Evolutionary conservation across 2,888 invertebrate genomes (phyloP).

Genomic region (Dynastes grantii): DNA sequence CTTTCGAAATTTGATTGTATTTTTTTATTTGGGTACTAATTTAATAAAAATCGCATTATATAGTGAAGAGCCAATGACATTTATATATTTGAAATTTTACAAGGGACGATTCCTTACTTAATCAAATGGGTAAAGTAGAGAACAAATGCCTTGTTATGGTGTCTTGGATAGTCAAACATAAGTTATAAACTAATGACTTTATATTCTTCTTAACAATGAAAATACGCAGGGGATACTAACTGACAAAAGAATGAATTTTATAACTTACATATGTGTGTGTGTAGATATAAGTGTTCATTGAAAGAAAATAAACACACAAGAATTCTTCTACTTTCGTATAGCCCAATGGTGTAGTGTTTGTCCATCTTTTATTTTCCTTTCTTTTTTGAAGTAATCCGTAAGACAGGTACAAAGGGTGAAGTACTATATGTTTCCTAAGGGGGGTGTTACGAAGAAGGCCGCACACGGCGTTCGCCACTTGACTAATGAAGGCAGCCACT

Average conservation of each 20-base stretch:
- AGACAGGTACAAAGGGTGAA: constrained; percentile 52
- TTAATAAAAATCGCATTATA: no score
- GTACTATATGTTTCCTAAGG: constrained; percentile 47
- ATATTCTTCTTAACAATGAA: constrained; percentile 27
- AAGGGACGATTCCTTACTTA: background rate
- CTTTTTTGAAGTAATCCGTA: constrained; percentile 51
- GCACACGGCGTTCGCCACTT: constrained; percentile 60
- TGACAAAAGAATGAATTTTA: constrained; percentile 42
- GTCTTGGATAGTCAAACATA: background rate
- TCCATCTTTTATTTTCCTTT: constrained; percentile 50
- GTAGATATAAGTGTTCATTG: constrained; percentile 39
- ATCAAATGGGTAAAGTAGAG: background rate
- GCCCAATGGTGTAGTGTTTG: constrained; percentile 48
- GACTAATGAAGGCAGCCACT: constrained; percentile 62
- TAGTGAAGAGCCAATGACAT: no score
- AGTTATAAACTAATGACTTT: constrained; percentile 25
- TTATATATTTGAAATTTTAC: background rate
- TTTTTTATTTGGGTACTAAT: no score
- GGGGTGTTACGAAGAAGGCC: constrained; percentile 57
- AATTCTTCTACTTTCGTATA: constrained; percentile 44
- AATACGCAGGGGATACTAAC: constrained; percentile 10
- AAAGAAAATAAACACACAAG: constrained; percentile 44
- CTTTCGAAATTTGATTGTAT: no score
- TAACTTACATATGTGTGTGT: constrained; percentile 23
- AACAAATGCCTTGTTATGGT: constrained; percentile 10